Conservation (phyloP, 2,888 invertebrate genomes). For the Drosophila neotestacea region DNA sequence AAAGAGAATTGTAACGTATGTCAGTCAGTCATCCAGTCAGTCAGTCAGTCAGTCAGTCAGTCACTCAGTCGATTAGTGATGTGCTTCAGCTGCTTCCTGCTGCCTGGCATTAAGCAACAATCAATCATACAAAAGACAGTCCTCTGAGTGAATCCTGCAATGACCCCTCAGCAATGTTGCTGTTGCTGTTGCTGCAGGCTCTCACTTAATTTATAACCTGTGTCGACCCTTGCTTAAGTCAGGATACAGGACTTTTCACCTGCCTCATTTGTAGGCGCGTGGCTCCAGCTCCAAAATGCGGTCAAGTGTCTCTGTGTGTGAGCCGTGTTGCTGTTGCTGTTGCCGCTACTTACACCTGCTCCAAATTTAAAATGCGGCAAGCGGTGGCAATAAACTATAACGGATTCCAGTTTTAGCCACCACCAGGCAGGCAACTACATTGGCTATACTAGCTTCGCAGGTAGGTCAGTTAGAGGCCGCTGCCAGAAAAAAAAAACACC, state of each 20-base stretch:
- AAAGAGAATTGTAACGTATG: constrained; percentile 49
- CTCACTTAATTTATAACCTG: constrained; percentile 77
- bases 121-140: constrained; percentile 68
- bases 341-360: constrained; percentile 70
- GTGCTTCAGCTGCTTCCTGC: constrained; percentile 61
- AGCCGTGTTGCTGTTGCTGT: not conserved
- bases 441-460: constrained; percentile 45
- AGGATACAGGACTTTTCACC: constrained; percentile 66
- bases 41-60: constrained; percentile 26
- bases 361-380: constrained; percentile 70
- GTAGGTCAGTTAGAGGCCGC: constrained; percentile 69
- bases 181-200: constrained; percentile 57
- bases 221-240: constrained; percentile 66
- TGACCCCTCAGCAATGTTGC: constrained; percentile 47
- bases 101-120: constrained; percentile 73
- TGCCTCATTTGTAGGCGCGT: constrained; percentile 72
- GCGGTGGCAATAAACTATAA: constrained; percentile 78
- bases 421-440: constrained; percentile 45
- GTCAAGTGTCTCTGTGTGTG: constrained; percentile 66
- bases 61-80: constrained; percentile 42
- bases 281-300: constrained; percentile 73
- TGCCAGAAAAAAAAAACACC: constrained; percentile 56
- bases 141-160: constrained; percentile 52
- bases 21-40: constrained; percentile 33
- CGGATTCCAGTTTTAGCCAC: constrained; percentile 80